Percentiles rank a stretch among this genome's conserved stretches.
These are phyloP conservation scores for Falco cherrug DNA, from an alignment of 2,797 vertebrate species.

Conservation along the genomic window DNA sequence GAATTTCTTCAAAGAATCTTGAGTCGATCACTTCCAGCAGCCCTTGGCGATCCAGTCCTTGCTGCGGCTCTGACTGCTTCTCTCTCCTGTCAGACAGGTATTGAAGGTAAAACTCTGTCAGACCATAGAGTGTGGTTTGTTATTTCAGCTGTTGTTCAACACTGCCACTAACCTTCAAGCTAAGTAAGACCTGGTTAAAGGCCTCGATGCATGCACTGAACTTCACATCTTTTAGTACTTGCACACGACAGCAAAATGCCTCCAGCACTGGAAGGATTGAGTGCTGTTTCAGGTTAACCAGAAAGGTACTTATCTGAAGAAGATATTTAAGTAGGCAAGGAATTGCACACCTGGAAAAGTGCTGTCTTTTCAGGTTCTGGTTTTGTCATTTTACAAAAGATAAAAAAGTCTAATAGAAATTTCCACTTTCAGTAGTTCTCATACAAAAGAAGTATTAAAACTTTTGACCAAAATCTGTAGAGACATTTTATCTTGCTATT, in stretches of 20 bases:
- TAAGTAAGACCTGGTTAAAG: background rate
- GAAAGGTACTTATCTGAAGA: background rate
- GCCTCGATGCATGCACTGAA: background rate
- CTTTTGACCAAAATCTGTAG: background rate
- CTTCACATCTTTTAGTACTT: background rate
- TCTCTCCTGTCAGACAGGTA: background rate
- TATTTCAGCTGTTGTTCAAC: background rate
- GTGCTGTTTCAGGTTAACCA: background rate
- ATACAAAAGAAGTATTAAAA: background rate
- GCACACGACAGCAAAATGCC: background rate
- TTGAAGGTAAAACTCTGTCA: background rate
- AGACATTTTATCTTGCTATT: background rate
- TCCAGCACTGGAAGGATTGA: background rate
- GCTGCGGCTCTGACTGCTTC: background rate
- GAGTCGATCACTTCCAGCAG: background rate
- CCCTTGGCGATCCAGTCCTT: fast-evolving
- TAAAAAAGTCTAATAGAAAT: background rate
- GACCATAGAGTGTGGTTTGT: background rate
- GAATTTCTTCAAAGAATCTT: background rate
- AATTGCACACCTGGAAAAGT: background rate
- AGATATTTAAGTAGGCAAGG: background rate
- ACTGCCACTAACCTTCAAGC: background rate
- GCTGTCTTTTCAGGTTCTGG: background rate
- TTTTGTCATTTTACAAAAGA: background rate
- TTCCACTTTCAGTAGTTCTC: background rate